Evolutionary conservation across 2,888 invertebrate species (phyloP).

Genomic region (Tipula unca): DNA sequence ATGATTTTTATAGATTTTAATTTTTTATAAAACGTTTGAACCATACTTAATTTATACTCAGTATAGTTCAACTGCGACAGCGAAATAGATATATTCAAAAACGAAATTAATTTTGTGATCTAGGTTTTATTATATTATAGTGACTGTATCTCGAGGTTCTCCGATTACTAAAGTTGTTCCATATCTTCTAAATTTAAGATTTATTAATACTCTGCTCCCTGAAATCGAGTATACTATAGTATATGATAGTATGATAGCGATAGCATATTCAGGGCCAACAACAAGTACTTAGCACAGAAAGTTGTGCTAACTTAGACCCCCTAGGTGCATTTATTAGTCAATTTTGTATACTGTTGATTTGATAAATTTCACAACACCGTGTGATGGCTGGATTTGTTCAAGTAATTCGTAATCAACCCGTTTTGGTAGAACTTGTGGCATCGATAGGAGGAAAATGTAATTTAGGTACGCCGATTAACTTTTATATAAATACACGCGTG

Average conservation of each 20-base stretch:
- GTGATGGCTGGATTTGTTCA: neutral
- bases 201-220: neutral
- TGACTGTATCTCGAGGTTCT: neutral
- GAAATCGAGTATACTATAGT: neutral
- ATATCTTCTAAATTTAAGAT: neutral
- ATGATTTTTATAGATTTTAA: neutral
- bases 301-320: neutral
- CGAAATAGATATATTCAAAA: neutral
- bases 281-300: neutral
- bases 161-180: neutral
- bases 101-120: neutral
- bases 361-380: neutral
- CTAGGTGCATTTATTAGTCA: neutral
- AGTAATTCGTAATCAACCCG: neutral
- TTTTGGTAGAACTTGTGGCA: neutral
- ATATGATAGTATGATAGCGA: neutral
- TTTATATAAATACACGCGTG: neutral
- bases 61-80: neutral
- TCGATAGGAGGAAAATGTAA: neutral
- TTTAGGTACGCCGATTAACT: neutral
- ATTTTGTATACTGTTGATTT: conserved; percentile 8
- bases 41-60: neutral
- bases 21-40: neutral
- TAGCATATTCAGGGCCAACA: neutral
- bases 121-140: neutral